phyloP scores from a whole-genome alignment of 1,140 invertebrate species.

The Lordiphosa collinella region DNA sequence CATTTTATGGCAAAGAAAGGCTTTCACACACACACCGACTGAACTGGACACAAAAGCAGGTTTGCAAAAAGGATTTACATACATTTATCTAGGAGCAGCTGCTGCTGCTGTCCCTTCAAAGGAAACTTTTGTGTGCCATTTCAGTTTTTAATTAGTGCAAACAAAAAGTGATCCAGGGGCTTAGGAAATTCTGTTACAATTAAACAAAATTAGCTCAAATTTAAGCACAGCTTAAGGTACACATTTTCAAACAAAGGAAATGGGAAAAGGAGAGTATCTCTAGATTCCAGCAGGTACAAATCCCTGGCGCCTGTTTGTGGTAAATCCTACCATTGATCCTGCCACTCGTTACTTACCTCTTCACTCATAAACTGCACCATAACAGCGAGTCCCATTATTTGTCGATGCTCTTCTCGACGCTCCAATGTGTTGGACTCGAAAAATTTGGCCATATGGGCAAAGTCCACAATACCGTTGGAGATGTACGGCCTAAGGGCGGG shows the following conservation, averaged over 20 bases:
- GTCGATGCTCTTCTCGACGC: conserved; percentile 27
- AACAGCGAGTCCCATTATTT: conserved; percentile 49
- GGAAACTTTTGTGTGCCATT: conserved; percentile 31
- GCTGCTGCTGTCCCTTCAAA: background rate
- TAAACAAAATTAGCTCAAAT: conserved; percentile 78
- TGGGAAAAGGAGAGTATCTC: background rate
- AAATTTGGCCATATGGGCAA: conserved; percentile 28
- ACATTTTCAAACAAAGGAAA: conserved; percentile 47
- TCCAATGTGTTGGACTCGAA: conserved; percentile 28
- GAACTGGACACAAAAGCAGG: background rate
- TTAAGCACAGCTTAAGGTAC: conserved; percentile 71
- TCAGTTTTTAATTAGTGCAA: conserved; percentile 68
- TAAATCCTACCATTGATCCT: conserved; percentile 43
- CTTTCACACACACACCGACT: conserved; percentile 14
- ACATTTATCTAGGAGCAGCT: conserved; percentile 3
- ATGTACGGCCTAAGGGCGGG: conserved; percentile 44
- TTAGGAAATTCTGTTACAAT: conserved; percentile 66
- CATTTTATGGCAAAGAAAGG: conserved; percentile 30
- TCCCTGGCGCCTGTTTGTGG: conserved; percentile 54
- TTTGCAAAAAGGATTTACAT: background rate
- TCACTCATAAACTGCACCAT: conserved; percentile 55
- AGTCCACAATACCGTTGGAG: conserved; percentile 35
- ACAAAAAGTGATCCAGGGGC: conserved; percentile 53
- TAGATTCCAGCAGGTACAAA: too few species aligned
- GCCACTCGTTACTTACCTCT: conserved; percentile 38